These are phyloP conservation scores for Chelon labrosus DNA, from an alignment of 2,797 vertebrate genomes.

Conservation along the genomic window DNA sequence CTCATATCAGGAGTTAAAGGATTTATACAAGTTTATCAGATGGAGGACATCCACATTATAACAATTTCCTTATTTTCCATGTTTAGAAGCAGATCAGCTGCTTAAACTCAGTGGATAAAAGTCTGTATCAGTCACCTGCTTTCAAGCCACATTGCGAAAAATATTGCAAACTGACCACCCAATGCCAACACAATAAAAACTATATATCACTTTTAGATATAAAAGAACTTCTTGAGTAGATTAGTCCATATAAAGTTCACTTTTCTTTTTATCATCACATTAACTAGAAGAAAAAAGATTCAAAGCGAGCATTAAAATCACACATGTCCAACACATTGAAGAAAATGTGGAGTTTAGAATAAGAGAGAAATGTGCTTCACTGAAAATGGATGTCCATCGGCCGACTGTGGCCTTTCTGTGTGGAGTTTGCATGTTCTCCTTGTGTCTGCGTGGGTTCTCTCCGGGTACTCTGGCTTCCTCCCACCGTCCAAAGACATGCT, in stretches of 20 bases:
- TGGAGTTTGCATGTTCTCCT: no score
- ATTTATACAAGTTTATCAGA: conserved; percentile 66
- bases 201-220: neutral
- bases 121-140: conserved; percentile 60
- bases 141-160: neutral
- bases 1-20: conserved; percentile 44
- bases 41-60: conserved; percentile 40
- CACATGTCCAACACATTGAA: conserved; percentile 8
- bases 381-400: neutral
- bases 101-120: conserved; percentile 54
- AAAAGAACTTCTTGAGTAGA: neutral
- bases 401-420: no score
- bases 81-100: conserved; percentile 55
- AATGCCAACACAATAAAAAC: neutral
- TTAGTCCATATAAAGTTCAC: conserved; percentile 11
- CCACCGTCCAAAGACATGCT: no score
- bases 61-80: conserved; percentile 51
- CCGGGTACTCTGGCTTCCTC: no score
- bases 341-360: neutral
- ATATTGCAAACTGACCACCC: no score
- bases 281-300: neutral
- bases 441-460: no score
- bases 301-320: conserved; percentile 10
- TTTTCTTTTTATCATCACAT: conserved; percentile 6
- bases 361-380: neutral